Conservation (phyloP, 2,797 vertebrate species). For the Scolopax bukidnonensis region DNA sequence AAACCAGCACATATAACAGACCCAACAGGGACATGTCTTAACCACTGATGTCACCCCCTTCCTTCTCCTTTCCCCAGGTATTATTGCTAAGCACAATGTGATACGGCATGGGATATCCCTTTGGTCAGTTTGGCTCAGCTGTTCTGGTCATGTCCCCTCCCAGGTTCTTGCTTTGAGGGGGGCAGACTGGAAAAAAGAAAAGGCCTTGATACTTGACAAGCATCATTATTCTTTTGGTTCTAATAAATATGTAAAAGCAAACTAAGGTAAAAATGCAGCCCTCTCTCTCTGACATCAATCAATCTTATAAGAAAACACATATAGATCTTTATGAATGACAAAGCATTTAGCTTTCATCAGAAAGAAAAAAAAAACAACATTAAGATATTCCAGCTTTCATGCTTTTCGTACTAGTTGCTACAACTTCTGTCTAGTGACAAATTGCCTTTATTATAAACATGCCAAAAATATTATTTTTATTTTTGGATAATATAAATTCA, state of each 20-base stretch:
- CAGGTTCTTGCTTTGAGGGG: neutral
- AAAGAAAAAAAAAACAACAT: neutral
- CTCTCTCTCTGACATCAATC: neutral
- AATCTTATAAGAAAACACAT: neutral
- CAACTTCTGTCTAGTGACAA: neutral
- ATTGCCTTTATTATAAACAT: neutral
- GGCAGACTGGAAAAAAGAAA: neutral
- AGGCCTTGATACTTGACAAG: neutral
- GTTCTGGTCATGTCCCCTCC: rapidly evolving
- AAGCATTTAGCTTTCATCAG: neutral
- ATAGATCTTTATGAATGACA: neutral
- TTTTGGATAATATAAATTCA: neutral
- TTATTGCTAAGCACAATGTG: rapidly evolving
- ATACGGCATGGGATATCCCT: neutral
- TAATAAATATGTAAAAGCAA: neutral
- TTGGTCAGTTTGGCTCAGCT: neutral
- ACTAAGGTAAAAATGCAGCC: neutral
- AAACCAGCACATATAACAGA: neutral
- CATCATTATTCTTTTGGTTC: neutral
- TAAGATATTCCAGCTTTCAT: neutral
- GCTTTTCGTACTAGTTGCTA: neutral
- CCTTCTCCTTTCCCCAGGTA: neutral
- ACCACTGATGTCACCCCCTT: rapidly evolving
- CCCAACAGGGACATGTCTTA: neutral
- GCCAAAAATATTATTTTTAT: neutral